Conservation (phyloP, 2,797 vertebrate species). For the Scarus forsteni region DNA sequence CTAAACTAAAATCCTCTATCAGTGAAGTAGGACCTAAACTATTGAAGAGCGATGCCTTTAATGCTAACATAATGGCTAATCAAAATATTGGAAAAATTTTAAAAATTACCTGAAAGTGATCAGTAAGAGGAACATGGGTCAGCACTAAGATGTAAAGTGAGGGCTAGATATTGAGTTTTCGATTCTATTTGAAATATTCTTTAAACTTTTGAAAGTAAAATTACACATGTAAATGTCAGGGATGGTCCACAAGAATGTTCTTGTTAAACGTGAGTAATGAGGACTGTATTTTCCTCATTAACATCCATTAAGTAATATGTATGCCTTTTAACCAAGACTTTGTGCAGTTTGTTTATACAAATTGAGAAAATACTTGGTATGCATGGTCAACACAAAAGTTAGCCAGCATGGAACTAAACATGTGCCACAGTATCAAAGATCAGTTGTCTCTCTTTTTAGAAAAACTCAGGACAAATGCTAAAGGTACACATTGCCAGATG, state of each 20-base stretch:
- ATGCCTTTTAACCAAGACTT: background rate
- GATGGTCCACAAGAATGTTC: too few relatives aligned
- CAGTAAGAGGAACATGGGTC: background rate
- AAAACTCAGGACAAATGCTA: too few relatives aligned
- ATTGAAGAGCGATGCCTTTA: too few relatives aligned
- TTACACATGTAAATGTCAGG: too few relatives aligned
- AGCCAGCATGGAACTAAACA: too few relatives aligned
- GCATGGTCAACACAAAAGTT: slow-evolving; percentile 13
- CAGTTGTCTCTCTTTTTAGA: too few relatives aligned
- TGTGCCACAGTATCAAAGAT: too few relatives aligned
- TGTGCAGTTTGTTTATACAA: background rate
- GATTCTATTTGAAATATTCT: background rate
- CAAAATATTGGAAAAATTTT: slow-evolving; percentile 21
- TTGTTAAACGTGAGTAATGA: background rate
- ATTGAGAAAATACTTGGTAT: background rate
- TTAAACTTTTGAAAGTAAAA: too few relatives aligned
- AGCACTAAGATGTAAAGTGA: background rate
- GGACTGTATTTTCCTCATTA: background rate
- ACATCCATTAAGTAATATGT: background rate
- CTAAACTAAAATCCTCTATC: too few relatives aligned
- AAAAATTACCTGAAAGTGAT: background rate
- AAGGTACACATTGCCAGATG: too few relatives aligned
- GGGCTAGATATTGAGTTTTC: background rate
- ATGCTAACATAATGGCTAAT: too few relatives aligned
- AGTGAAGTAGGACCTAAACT: too few relatives aligned